Base-by-base conservation (phyloP, 1,140 invertebrate species). In the Potamilus streckersoni region DNA sequence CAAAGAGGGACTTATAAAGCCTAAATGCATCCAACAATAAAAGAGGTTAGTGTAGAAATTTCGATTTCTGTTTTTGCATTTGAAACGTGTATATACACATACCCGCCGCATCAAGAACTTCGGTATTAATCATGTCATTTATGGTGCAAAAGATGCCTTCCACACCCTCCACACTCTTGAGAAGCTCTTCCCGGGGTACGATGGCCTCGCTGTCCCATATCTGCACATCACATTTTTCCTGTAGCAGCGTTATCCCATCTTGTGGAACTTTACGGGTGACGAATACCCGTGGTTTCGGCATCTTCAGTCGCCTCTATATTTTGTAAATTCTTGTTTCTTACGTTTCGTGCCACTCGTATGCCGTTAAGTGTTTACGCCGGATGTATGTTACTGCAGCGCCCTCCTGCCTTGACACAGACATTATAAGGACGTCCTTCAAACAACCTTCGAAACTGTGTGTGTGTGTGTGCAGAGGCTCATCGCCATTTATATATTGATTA, bases 121-220 rank as follows among this genome's bases (percentile, higher is more conserved):
- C 93, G 13, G 92, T 89, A 86, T 97, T 94, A 85, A 98, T 96
- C 88, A 93, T 95, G 85, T 97, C 96, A 19, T 93, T 94, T 2
- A 97, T 88, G 23, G 94, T 90, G 87, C 96, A 98, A 83, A 93
- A 96, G 1, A 98, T 86, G 0, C 91, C 96, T 86, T 95, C 92
- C 57, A 94, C 93, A 70, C 94, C 94, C 70, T 89, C 82, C 14
- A 97, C 91, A 80, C 93, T 92, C 84, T 93, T 92, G 12, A 96
- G 71, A 16, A 98, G 89, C 78, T 93, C 92, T 61, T 92, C 87
- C 71, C 93, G 91, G n/a, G 95, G 93, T 63, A 96, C 93, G 58
- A 94, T 71, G 16, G 85, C 82, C 68, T 82, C 82, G 64, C 79
- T 85, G 61, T 86, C 76, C 84, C 87, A 88, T 14, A 86, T 67